Evolutionary conservation across 1,140 invertebrate species (phyloP).

Genomic region (Drosophila melanogaster): DNA sequence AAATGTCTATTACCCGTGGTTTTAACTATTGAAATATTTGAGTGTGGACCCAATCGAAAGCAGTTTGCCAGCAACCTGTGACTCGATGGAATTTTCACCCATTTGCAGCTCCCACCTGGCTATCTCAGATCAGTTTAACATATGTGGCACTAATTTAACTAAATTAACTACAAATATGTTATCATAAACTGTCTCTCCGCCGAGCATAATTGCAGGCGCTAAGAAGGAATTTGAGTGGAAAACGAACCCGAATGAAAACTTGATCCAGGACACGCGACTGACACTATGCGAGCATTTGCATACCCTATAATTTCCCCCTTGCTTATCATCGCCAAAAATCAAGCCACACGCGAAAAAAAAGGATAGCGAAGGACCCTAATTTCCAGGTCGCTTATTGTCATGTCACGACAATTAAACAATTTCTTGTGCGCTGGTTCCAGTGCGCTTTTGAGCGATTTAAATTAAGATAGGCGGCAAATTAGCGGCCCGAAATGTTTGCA

Average conservation of each 20-base stretch:
- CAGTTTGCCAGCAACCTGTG: neutral
- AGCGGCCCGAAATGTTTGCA: slow-evolving; percentile 80
- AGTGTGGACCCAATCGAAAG: too few relatives aligned
- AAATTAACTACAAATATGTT: slow-evolving; percentile 68
- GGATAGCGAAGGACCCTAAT: slow-evolving; percentile 66
- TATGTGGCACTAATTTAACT: slow-evolving; percentile 46
- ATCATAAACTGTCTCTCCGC: slow-evolving; percentile 63
- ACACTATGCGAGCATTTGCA: slow-evolving; percentile 67
- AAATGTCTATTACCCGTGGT: too few relatives aligned
- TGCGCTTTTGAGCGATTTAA: slow-evolving; percentile 80
- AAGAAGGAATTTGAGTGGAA: slow-evolving; percentile 30
- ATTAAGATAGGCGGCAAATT: slow-evolving; percentile 81
- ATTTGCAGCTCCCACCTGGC: slow-evolving; percentile 1
- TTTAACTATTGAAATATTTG: too few relatives aligned
- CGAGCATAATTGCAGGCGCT: slow-evolving; percentile 62
- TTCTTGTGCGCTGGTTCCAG: slow-evolving; percentile 53
- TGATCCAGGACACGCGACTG: slow-evolving; percentile 70
- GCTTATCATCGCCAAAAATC: slow-evolving; percentile 73
- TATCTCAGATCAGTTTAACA: slow-evolving; percentile 12
- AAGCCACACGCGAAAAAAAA: slow-evolving; percentile 59
- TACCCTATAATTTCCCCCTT: slow-evolving; percentile 71
- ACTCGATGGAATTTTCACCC: neutral
- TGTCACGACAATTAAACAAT: slow-evolving; percentile 78
- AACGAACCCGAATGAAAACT: slow-evolving; percentile 3
- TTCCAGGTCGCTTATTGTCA: slow-evolving; percentile 74